Evolutionary conservation across 2,888 invertebrate species (phyloP).

Genomic region (Belgica antarctica): DNA sequence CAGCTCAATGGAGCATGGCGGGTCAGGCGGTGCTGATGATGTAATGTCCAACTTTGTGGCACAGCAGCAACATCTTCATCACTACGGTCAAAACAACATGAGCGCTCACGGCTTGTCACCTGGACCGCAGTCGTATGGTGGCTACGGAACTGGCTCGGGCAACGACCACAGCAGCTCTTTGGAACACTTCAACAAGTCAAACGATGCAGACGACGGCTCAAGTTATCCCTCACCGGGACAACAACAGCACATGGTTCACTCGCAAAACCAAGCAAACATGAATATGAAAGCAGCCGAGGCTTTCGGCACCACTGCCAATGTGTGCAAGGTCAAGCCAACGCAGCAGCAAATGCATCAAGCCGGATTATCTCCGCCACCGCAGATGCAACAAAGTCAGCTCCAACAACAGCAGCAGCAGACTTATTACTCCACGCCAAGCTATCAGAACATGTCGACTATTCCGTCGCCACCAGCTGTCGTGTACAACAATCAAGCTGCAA

Average conservation of each 20-base stretch:
- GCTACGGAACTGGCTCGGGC: conserved; percentile 49
- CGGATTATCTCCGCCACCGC: conserved; percentile 62
- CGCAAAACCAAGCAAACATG: conserved; percentile 57
- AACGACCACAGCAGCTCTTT: conserved; percentile 55
- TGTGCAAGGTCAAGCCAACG: conserved; percentile 79
- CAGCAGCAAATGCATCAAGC: conserved; percentile 66
- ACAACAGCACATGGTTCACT: conserved; percentile 48
- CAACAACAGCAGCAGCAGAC: conserved; percentile 59
- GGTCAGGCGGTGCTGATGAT: conserved; percentile 18
- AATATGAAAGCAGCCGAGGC: conserved; percentile 54
- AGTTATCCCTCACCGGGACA: conserved; percentile 34
- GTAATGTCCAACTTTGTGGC: conserved; percentile 48
- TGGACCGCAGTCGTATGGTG: conserved; percentile 49
- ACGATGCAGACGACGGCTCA: conserved; percentile 26
- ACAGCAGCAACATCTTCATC: conserved; percentile 49
- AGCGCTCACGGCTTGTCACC: conserved; percentile 52
- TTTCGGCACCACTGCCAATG: conserved; percentile 65
- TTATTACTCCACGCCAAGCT: conserved; percentile 70
- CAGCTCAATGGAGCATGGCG: conserved; percentile 63
- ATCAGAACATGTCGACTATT: conserved; percentile 77
- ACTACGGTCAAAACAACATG: conserved; percentile 33
- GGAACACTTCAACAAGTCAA: conserved; percentile 53
- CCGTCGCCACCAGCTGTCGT: conserved; percentile 82
- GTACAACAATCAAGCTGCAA: conserved; percentile 72
- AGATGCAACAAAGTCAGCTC: conserved; percentile 59